These are phyloP conservation scores for Boleophthalmus pectinirostris DNA, from an alignment of 2,113 vertebrate genomes.

Conservation along the genomic window DNA sequence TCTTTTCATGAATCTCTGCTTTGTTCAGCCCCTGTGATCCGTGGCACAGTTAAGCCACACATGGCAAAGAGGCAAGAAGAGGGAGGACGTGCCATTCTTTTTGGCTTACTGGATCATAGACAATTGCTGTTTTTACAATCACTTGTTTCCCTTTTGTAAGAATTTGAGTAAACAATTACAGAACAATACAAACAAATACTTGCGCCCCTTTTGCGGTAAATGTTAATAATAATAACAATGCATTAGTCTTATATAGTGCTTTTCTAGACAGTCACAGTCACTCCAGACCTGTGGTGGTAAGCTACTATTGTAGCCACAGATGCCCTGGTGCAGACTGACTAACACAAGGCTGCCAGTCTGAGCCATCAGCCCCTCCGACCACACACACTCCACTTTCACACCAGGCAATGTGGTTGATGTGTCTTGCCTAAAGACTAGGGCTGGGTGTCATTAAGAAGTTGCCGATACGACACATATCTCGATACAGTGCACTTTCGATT, in stretches of 20 bases:
- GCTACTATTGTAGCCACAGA: no score
- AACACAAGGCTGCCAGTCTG: no score
- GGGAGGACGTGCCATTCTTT: conserved; percentile 14
- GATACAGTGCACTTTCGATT: no score
- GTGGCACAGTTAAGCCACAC: conserved; percentile 43
- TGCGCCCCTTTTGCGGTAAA: neutral
- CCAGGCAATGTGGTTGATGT: no score
- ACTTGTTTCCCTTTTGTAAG: neutral
- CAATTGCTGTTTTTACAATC: neutral
- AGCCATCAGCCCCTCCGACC: no score
- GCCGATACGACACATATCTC: no score
- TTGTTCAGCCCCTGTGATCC: conserved; percentile 50
- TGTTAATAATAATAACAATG: neutral
- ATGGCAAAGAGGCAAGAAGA: conserved; percentile 22
- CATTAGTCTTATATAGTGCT: no score
- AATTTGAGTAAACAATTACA: neutral
- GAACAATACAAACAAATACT: neutral
- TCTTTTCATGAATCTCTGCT: conserved; percentile 43
- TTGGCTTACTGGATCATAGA: neutral
- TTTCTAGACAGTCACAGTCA: no score
- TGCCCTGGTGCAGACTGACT: no score
- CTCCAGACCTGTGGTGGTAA: no score
- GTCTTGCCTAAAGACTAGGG: no score
- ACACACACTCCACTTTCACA: neutral
- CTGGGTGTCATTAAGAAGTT: no score